A percentile compares a stretch with the other conserved stretches of the same genome.
These are phyloP conservation scores for Microctonus hyperodae DNA, from an alignment of 2,888 invertebrate species.

Conservation along the genomic window DNA sequence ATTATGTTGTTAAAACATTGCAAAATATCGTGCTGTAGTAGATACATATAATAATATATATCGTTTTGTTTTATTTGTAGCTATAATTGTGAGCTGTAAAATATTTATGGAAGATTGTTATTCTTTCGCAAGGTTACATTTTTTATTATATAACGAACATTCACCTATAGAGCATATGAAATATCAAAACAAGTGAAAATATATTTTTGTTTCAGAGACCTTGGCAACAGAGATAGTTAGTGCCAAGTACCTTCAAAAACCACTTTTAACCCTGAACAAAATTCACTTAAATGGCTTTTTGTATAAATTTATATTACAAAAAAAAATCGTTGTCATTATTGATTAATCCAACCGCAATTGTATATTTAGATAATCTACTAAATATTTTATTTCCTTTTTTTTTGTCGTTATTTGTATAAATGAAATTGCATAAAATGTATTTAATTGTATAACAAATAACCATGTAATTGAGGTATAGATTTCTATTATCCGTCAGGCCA, in stretches of 20 bases:
- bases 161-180: not conserved
- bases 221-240: slow-evolving; percentile 13
- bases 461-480: too few relatives aligned
- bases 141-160: not conserved
- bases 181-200: not conserved
- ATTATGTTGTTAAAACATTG: too few relatives aligned
- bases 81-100: too few relatives aligned
- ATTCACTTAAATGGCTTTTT: not conserved
- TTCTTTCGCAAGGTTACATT: not conserved
- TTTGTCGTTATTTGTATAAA: too few relatives aligned
- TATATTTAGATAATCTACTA: not conserved
- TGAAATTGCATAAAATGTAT: too few relatives aligned
- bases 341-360: not conserved
- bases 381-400: too few relatives aligned
- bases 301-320: not conserved
- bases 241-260: slow-evolving; percentile 20
- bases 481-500: not conserved
- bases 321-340: not conserved
- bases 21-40: too few relatives aligned
- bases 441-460: too few relatives aligned
- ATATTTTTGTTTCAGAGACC: slow-evolving; percentile 6
- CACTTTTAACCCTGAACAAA: slow-evolving; percentile 4
- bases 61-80: too few relatives aligned
- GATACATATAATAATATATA: too few relatives aligned
- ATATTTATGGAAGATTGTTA: not conserved